These are phyloP conservation scores for Sciaenops ocellatus DNA, from an alignment of 2,797 vertebrate genomes.

Conservation along the genomic window DNA sequence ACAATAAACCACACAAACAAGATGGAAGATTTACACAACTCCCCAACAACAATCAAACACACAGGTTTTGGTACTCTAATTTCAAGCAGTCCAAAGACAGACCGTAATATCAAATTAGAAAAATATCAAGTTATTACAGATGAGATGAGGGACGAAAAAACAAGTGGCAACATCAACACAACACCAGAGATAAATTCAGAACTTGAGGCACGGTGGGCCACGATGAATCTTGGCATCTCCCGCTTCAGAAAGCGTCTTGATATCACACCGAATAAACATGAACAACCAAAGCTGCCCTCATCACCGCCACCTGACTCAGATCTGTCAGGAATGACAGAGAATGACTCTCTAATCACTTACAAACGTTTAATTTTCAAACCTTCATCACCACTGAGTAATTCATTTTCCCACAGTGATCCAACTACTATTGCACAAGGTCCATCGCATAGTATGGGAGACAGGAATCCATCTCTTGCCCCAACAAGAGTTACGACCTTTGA, in stretches of 20 bases:
- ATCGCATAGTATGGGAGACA: conserved; percentile 2
- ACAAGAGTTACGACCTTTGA: conserved; percentile 36
- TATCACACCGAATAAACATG: conserved; percentile 42
- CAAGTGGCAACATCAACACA: conserved; percentile 25
- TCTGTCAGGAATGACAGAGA: conserved; percentile 26
- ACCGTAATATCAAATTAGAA: conserved; percentile 58
- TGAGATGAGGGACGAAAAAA: conserved; percentile 20
- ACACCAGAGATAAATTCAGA: conserved; percentile 59
- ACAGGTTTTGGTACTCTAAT: no score
- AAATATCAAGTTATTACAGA: conserved; percentile 61
- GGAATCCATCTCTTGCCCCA: conserved; percentile 10
- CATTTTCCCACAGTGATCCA: conserved; percentile 19
- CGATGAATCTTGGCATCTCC: conserved; percentile 72
- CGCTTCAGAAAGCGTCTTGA: conserved; percentile 72
- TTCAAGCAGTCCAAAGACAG: conserved; percentile 40
- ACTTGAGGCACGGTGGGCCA: conserved; percentile 69
- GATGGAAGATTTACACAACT: not conserved
- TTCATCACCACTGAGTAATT: conserved; percentile 14
- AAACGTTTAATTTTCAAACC: conserved; percentile 69
- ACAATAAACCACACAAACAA: no score
- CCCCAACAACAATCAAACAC: not conserved
- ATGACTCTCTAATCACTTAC: conserved; percentile 61
- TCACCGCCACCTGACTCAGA: conserved; percentile 42
- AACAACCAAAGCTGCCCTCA: conserved; percentile 24
- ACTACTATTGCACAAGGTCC: not conserved